Conservation (phyloP, 23 tunicate species). For the Oikopleura albicans region DNA sequence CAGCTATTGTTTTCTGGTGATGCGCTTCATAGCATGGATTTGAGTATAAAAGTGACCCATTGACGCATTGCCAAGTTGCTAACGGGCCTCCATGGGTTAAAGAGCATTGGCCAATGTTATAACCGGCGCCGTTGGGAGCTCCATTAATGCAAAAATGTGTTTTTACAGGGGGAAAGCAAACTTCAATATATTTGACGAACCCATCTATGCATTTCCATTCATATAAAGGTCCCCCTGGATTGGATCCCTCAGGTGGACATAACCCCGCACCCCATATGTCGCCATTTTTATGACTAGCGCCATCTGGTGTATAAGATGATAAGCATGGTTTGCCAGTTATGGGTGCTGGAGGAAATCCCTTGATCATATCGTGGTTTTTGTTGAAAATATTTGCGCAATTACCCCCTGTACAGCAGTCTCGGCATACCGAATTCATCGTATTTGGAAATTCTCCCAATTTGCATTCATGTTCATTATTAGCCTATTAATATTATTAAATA, state of each 20-base stretch:
- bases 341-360: background rate
- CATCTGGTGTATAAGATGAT: background rate
- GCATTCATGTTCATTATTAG: too few species aligned
- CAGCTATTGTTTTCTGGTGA: background rate
- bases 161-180: background rate
- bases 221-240: background rate
- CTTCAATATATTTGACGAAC: background rate
- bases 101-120: background rate
- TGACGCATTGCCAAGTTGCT: background rate
- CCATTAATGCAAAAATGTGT: background rate
- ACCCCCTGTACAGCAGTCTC: background rate
- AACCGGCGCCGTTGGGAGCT: background rate
- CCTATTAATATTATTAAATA: too few species aligned
- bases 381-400: background rate
- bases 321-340: background rate
- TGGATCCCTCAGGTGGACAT: background rate
- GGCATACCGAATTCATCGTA: constrained; percentile 1
- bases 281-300: background rate
- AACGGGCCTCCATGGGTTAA: background rate
- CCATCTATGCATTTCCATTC: background rate
- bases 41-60: background rate
- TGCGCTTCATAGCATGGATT: constrained; percentile 15
- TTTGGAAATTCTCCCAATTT: too few species aligned
- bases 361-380: background rate
- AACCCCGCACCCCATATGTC: background rate